Conservation (phyloP, 2,113 vertebrate species). For the Caloenas nicobarica region DNA sequence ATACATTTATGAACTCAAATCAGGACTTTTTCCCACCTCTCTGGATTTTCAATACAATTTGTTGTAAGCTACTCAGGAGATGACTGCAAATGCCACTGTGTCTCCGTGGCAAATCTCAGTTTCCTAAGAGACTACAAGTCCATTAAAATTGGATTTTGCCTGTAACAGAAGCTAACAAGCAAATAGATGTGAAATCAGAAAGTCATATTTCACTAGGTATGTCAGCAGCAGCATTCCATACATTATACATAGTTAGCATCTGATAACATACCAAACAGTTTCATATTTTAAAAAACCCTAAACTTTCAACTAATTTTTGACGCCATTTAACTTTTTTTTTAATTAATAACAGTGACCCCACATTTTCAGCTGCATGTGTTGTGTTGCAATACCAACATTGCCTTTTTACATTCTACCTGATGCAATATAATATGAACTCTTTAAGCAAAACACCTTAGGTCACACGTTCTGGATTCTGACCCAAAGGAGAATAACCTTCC, state of each 20-base stretch:
- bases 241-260: not conserved
- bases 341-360: not conserved
- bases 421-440: not conserved
- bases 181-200: not conserved
- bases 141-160: not conserved
- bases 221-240: not conserved
- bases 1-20: not conserved
- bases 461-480: not conserved
- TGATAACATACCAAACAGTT: not conserved
- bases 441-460: not conserved
- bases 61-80: not conserved
- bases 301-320: not conserved
- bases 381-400: accelerated
- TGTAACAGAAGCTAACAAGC: not conserved
- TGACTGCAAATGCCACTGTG: not conserved
- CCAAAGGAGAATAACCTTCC: not conserved
- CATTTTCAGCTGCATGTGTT: not conserved
- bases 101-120: not conserved
- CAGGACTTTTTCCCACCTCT: slow-evolving; percentile 1
- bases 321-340: not conserved
- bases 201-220: not conserved
- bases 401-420: not conserved
- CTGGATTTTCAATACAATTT: not conserved
- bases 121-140: not conserved
- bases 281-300: accelerated